phyloP scores from a whole-genome alignment of 2,888 invertebrate species.

The Hartigia nigra region DNA sequence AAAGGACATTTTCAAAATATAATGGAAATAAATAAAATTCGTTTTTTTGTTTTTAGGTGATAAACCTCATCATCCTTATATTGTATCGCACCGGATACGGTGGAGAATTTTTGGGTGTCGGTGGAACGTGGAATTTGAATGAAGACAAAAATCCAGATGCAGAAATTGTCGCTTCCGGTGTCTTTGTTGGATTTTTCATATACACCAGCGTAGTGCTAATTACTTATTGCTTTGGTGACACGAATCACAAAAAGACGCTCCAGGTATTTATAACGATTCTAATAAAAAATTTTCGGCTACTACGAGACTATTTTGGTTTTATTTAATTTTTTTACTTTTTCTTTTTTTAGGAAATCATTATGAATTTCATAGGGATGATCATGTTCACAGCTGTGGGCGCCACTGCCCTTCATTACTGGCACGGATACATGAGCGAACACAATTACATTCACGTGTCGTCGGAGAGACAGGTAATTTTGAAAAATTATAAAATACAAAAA shows the following conservation, averaged over 20 bases:
- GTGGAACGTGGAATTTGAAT: slow-evolving; percentile 90
- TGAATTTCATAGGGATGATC: slow-evolving; percentile 88
- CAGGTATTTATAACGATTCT: slow-evolving; percentile 52
- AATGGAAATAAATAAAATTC: not conserved
- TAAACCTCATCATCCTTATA: slow-evolving; percentile 83
- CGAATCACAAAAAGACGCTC: slow-evolving; percentile 79
- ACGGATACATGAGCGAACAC: slow-evolving; percentile 85
- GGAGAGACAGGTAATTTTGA: slow-evolving; percentile 73
- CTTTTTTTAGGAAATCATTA: slow-evolving; percentile 80
- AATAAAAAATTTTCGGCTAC: not conserved
- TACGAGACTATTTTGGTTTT: slow-evolving; percentile 7
- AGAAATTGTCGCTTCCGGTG: slow-evolving; percentile 88
- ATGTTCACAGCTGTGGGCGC: slow-evolving; percentile 89
- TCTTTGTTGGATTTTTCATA: slow-evolving; percentile 87
- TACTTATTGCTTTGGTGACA: slow-evolving; percentile 80
- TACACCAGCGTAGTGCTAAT: slow-evolving; percentile 83
- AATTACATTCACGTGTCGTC: slow-evolving; percentile 79
- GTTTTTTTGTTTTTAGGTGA: slow-evolving; percentile 77
- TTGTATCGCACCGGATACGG: slow-evolving; percentile 85
- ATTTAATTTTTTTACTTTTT: slow-evolving; percentile 21
- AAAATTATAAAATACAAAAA: slow-evolving; percentile 1
- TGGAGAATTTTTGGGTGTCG: slow-evolving; percentile 87
- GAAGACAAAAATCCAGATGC: slow-evolving; percentile 89
- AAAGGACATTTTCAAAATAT: not conserved
- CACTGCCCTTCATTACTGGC: slow-evolving; percentile 90